Conservation (phyloP, 2,797 vertebrate genomes). For the Monodelphis domestica region DNA sequence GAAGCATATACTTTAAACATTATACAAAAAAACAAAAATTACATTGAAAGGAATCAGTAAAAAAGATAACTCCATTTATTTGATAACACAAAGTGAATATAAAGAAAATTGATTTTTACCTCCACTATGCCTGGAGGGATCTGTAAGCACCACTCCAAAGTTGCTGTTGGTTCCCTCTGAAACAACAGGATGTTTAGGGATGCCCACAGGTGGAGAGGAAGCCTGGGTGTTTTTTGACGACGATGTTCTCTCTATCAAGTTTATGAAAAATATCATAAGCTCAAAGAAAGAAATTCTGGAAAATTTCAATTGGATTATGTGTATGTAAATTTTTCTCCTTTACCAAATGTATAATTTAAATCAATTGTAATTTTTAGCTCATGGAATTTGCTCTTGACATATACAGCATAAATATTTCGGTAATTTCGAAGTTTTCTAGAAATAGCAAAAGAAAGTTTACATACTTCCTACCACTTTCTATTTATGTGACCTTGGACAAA, state of each 20-base stretch:
- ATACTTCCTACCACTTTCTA: background rate
- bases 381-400: background rate
- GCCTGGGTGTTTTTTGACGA: constrained; percentile 91
- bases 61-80: background rate
- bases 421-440: constrained; percentile 34
- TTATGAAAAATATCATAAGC: background rate
- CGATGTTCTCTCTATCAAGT: constrained; percentile 84
- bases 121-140: constrained; percentile 86
- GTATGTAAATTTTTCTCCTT: background rate
- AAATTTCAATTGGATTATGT: constrained; percentile 7
- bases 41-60: constrained; percentile 5
- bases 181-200: constrained; percentile 88
- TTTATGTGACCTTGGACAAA: background rate
- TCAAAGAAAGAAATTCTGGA: constrained; percentile 11
- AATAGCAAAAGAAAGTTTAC: constrained; percentile 40
- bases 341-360: background rate
- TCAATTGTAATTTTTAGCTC: background rate
- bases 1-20: constrained; percentile 15
- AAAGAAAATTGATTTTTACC: constrained; percentile 76
- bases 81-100: background rate
- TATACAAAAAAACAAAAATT: background rate
- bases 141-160: constrained; percentile 92
- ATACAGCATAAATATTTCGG: background rate
- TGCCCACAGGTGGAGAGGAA: constrained; percentile 85
- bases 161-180: constrained; percentile 88